Evolutionary conservation across 2,888 invertebrate species (phyloP).

Genomic region (Tanypteryx hageni): DNA sequence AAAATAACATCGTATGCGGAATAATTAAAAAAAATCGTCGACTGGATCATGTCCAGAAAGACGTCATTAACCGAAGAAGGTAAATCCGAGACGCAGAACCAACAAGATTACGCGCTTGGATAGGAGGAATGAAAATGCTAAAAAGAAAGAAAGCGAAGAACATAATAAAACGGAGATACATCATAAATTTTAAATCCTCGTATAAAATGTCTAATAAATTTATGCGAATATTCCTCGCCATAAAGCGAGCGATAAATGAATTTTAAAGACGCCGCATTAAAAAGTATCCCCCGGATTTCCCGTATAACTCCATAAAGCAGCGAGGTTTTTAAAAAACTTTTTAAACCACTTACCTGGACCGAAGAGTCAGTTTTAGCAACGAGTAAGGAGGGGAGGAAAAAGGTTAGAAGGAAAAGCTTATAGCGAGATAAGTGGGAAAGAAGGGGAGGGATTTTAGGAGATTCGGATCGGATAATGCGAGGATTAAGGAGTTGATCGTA

Average conservation of each 20-base stretch:
- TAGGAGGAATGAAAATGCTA: not conserved
- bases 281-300: not conserved
- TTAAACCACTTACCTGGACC: conserved; percentile 14
- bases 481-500: conserved; percentile 60
- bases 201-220: conserved; percentile 27
- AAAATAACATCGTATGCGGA: no score
- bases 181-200: conserved; percentile 23
- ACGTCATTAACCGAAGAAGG: not conserved
- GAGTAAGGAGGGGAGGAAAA: not conserved
- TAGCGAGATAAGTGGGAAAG: not conserved
- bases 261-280: not conserved
- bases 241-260: conserved; percentile 21
- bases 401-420: not conserved
- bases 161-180: not conserved
- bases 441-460: not conserved
- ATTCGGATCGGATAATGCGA: conserved; percentile 39
- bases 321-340: conserved; percentile 27
- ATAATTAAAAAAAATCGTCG: no score
- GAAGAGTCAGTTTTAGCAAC: not conserved
- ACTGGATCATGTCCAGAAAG: not conserved
- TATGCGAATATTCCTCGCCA: not conserved
- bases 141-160: not conserved
- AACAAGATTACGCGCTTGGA: not conserved
- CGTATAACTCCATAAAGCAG: not conserved
- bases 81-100: not conserved